Base-by-base conservation (phyloP, 1,140 invertebrate species). In the Paracyclopina nana region DNA sequence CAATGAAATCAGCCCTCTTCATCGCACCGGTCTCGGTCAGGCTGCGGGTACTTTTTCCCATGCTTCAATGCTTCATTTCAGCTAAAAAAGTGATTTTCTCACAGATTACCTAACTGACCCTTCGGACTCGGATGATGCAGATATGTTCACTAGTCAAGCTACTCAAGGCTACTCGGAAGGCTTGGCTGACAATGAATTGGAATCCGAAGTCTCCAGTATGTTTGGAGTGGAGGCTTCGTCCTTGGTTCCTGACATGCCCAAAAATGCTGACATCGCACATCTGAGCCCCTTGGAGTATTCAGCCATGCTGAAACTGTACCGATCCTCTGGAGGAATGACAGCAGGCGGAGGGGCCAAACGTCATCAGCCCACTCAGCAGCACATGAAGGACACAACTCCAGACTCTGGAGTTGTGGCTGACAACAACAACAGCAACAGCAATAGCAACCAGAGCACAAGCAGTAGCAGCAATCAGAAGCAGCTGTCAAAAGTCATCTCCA, bases 141-240 rank as follows among this genome's bases (percentile, higher is more conserved):
- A 38, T 20, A n/a, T 16, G 2, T 38, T 38, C 34, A 38, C 34
- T 5, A 38, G 34, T 9, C 34, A 38, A 38, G 34, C 34, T 2
- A 38, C 34, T 38, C 34, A 38, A 8, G 34, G 34, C 34, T 38
- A 38, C 34, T 38, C 4, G 4, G 34, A 38, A 3, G 34, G 34
- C 9, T 20, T 38, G 34, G 34, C 34, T 3, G 34, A 38, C 9
- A 38, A 38, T 38, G 34, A 38, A 8, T n/a, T n/a, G n/a, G n/a
- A n/a, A n/a, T 38, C 34, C n/a, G 34, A 38, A 8, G 34, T 38
- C 14, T 38, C 34, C 34, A 38, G 34, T 38, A 38, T 38, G n/a
- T 38, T 38, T 38, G 34, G 34, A n/a, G 20, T 20, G 4, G 34
- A 38, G 34, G 9, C 34, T n/a, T 9, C 34, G 34, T 4, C 34